These are phyloP conservation scores for Avahi laniger DNA, from an alignment of 2,797 vertebrate species.

Conservation along the genomic window DNA sequence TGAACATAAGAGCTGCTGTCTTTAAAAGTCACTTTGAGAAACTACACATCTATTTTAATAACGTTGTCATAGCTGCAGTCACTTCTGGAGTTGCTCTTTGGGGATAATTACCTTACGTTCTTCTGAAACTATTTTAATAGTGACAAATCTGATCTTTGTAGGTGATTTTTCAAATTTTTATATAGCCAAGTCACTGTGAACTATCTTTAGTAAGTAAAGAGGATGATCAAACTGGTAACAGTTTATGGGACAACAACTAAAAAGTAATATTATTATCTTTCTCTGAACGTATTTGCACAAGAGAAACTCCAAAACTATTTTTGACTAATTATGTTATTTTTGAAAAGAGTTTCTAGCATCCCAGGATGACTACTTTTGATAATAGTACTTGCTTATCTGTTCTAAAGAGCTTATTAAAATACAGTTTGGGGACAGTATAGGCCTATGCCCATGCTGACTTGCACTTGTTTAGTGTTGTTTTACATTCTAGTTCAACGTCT, in stretches of 20 bases:
- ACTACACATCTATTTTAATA: neutral
- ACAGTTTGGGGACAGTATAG: neutral
- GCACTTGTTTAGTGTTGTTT: neutral
- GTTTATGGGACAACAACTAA: neutral
- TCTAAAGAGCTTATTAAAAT: neutral
- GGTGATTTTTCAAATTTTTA: constrained; percentile 21
- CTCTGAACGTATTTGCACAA: neutral
- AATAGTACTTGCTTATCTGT: neutral
- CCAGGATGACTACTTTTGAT: constrained; percentile 13
- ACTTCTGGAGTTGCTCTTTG: constrained; percentile 18
- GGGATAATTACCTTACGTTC: neutral
- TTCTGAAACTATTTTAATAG: constrained; percentile 7
- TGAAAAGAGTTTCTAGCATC: constrained; percentile 37
- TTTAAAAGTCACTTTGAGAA: constrained; percentile 36
- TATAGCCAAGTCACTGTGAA: neutral
- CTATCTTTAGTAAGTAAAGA: neutral
- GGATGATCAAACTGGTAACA: neutral
- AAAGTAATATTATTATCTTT: constrained; percentile 16
- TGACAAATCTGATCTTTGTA: neutral
- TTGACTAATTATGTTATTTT: constrained; percentile 40
- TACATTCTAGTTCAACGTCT: neutral
- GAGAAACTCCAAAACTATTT: constrained; percentile 35
- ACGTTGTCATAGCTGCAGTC: neutral
- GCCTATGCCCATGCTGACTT: neutral
- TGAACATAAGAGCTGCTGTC: neutral